phyloP scores from a whole-genome alignment of 2,888 invertebrate genomes.

The Amblyjoppa proteus region DNA sequence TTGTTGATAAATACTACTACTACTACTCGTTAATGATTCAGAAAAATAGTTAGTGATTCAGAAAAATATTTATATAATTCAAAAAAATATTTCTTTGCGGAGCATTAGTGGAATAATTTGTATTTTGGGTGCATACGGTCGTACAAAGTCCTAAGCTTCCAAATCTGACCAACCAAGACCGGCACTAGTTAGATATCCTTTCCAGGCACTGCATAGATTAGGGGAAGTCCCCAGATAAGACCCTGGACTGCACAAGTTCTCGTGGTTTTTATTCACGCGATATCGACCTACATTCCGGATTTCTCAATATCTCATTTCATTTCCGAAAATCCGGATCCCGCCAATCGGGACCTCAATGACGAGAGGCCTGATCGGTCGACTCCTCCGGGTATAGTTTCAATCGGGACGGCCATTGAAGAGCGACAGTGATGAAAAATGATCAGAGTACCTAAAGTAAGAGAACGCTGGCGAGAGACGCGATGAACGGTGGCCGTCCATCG shows the following conservation, averaged over 20 bases:
- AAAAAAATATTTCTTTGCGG: neutral
- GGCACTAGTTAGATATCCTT: neutral
- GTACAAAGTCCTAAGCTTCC: neutral
- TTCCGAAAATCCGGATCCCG: neutral
- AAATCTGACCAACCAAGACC: neutral
- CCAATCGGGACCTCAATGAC: neutral
- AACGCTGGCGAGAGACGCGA: constrained; percentile 15
- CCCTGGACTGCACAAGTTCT: neutral
- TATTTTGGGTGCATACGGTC: neutral
- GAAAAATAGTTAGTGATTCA: too few relatives aligned
- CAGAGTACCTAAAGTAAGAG: constrained; percentile 12
- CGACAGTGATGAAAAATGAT: constrained; percentile 30
- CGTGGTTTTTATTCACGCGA: neutral
- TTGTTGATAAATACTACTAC: too few relatives aligned
- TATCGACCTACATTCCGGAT: neutral
- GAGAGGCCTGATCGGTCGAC: constrained; percentile 1
- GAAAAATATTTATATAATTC: neutral
- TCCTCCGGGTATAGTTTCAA: constrained; percentile 32
- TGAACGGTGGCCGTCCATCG: constrained; percentile 28
- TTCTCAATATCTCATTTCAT: neutral
- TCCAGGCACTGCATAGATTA: neutral
- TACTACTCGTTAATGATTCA: too few relatives aligned
- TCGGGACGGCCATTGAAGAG: neutral
- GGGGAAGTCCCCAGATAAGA: neutral
- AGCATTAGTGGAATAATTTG: neutral